Base-by-base conservation (phyloP, 1,140 invertebrate species). In the Drosophila sechellia region DNA sequence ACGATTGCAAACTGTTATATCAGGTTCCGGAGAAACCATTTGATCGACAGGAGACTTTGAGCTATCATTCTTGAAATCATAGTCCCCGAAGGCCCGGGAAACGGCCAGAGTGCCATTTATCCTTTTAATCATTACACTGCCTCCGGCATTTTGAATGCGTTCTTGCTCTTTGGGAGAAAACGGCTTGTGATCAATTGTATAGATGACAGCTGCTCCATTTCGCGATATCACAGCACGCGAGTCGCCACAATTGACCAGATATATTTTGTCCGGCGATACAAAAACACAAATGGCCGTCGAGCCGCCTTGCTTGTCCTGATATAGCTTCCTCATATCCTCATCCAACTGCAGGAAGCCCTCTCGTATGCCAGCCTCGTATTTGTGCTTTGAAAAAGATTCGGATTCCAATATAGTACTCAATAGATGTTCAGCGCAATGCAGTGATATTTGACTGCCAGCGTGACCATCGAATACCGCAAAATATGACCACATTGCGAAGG, bases 401-500 rank as follows among this genome's bases (percentile, higher is more conserved):
- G 35, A 27, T n/a, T 11, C 1, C 1, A 39, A 5, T 27, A 70
- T 70, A 0, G 66, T 42, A 3, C 1, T 5, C 17, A 70, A 5
- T 15, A 70, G 35, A 13, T 54, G n/a, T 6, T 42, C 43, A 4
- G 65, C 34, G 13, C 66, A 70, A 20, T 57, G n/a, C 10, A 10
- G 1, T 1, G 66, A 31, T 40, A 69, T 34, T 3, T 13, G 35
- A 27, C 35, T 35, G 4, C 66, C 52, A 0, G 35, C 66, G 40
- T 70, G 66, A 4, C 66, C 66, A 10, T 70, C 66, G 11, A 57
- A 70, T 1, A 70, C 49, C 4, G n/a, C 66, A 10, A 70, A 70
- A 20, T 48, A 70, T 4, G 66, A 70, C 42, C 66, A 40, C 0
- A 13, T 2, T 4, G 35, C 12, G 10, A 27, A 8, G 4, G 50